A percentile compares a stretch with the other conserved stretches of the same genome.
Conservation (phyloP, 2,797 vertebrate genomes). For the Gouania willdenowi region DNA sequence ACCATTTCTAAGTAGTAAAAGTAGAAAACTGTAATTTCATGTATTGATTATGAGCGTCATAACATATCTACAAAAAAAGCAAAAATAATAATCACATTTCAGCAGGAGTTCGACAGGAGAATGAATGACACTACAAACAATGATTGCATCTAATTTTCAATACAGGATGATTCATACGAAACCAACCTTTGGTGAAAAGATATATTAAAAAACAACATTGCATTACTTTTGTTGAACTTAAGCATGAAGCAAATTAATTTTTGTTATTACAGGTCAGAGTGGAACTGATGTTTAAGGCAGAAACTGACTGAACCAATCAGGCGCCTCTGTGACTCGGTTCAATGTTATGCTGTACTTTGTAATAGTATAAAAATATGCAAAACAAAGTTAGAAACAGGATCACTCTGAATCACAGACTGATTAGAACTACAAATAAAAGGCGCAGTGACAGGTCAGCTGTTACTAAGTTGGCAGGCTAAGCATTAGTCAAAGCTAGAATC, state of each 20-base stretch:
- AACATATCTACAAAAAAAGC: constrained; percentile 37
- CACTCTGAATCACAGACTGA: constrained; percentile 13
- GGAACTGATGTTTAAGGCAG: constrained; percentile 62
- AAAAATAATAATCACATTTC: constrained; percentile 61
- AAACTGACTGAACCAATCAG: constrained; percentile 19
- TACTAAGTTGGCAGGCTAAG: constrained; percentile 48
- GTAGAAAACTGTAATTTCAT: constrained; percentile 55
- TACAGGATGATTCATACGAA: constrained; percentile 41
- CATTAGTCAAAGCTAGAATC: constrained; percentile 47
- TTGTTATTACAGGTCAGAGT: constrained; percentile 50
- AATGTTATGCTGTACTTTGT: constrained; percentile 17
- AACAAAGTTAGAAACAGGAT: constrained; percentile 19
- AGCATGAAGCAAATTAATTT: constrained; percentile 27
- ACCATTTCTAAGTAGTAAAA: constrained; percentile 58
- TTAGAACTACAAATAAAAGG: constrained; percentile 15
- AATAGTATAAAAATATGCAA: constrained; percentile 17
- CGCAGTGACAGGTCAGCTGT: constrained; percentile 12
- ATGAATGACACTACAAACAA: constrained; percentile 51
- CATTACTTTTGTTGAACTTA: constrained; percentile 9
- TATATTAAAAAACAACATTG: constrained; percentile 33
- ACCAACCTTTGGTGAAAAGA: constrained; percentile 75
- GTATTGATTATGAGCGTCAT: constrained; percentile 18
- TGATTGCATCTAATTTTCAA: constrained; percentile 17
- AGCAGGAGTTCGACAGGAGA: constrained; percentile 69
- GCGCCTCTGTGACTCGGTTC: constrained; percentile 5